Evolutionary conservation across 1,140 invertebrate genomes (phyloP).

Genomic region (Scaptomyza montana): DNA sequence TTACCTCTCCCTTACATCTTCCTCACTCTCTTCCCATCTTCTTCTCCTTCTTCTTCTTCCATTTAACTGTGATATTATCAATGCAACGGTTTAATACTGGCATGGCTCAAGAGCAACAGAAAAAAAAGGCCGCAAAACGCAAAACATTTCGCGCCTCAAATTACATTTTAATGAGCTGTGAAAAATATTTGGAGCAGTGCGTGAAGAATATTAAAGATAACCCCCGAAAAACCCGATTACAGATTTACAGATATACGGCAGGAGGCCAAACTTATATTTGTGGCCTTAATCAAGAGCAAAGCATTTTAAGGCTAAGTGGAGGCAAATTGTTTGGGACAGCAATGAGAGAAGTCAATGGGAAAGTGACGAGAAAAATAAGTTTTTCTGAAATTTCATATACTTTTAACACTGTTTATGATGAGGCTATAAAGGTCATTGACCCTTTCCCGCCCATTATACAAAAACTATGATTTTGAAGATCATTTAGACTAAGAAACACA

Average conservation of each 20-base stretch:
- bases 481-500: too few relatives aligned
- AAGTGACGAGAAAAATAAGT: slow-evolving; percentile 14
- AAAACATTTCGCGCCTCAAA: slow-evolving; percentile 72
- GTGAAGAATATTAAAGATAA: slow-evolving; percentile 13
- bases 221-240: slow-evolving; percentile 19
- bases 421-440: too few relatives aligned
- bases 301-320: slow-evolving; percentile 52
- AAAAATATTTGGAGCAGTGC: slow-evolving; percentile 71
- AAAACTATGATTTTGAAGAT: too few relatives aligned
- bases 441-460: too few relatives aligned
- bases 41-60: too few relatives aligned
- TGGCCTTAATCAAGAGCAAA: slow-evolving; percentile 2
- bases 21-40: neutral
- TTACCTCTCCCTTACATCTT: neutral
- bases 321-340: slow-evolving; percentile 47
- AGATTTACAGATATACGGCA: slow-evolving; percentile 4
- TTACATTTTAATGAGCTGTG: slow-evolving; percentile 82
- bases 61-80: slow-evolving; percentile 55
- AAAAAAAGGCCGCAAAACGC: slow-evolving; percentile 37
- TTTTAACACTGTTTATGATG: neutral
- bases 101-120: neutral
- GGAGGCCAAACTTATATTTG: neutral
- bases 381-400: neutral
- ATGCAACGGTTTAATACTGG: slow-evolving; percentile 72
- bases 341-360: neutral